Evolutionary conservation across 2,888 invertebrate genomes (phyloP).

Genomic region (Eilema griseolum): DNA sequence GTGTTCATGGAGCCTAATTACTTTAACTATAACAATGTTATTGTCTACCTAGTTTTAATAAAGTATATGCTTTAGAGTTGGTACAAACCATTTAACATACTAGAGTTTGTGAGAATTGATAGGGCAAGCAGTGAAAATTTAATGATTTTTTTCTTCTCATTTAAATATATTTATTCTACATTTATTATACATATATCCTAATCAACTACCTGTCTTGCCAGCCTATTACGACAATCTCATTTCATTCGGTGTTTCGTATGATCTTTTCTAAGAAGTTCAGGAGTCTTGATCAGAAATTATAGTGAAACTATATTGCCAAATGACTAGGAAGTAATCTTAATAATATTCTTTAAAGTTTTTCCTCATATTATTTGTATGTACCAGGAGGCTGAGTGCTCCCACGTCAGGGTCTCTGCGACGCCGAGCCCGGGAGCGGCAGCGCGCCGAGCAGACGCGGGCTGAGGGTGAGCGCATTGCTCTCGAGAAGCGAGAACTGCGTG

Average conservation of each 20-base stretch:
- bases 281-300: background rate
- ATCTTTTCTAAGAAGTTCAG: too few species aligned
- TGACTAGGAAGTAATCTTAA: background rate
- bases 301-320: background rate
- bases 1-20: too few species aligned
- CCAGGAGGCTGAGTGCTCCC: conserved; percentile 75
- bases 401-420: conserved; percentile 77
- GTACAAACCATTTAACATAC: too few species aligned
- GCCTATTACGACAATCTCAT: background rate
- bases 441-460: conserved; percentile 70
- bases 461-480: conserved; percentile 76
- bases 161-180: too few species aligned
- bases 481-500: conserved; percentile 64
- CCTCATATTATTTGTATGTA: background rate
- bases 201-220: background rate
- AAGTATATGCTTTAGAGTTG: too few species aligned
- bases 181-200: background rate
- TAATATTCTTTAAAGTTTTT: background rate
- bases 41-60: too few species aligned
- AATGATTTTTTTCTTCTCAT: too few species aligned
- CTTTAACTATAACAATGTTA: too few species aligned
- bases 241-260: background rate
- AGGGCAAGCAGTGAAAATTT: background rate
- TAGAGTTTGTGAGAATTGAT: background rate
- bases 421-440: conserved; percentile 69